These are phyloP conservation scores for Aricia artaxerxes DNA, from an alignment of 2,888 invertebrate species.

Conservation along the genomic window DNA sequence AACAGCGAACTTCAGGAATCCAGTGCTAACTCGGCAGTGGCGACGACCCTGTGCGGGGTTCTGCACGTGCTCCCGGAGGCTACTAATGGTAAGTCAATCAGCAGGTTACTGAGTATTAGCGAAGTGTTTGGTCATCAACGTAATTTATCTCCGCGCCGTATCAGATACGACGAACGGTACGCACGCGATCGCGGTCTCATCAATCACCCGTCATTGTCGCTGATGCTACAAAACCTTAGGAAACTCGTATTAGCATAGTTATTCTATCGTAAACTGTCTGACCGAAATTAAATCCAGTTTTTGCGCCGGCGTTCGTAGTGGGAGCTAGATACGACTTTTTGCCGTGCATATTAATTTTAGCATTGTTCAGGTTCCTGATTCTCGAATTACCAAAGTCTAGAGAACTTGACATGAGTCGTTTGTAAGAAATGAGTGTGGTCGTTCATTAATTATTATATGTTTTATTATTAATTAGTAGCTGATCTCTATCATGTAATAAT, in stretches of 20 bases:
- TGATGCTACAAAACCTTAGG: conserved; percentile 54
- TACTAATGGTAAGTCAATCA: conserved; percentile 61
- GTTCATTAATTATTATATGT: background rate
- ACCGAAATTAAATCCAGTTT: conserved; percentile 19
- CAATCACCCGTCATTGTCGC: conserved; percentile 74
- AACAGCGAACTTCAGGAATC: conserved; percentile 55
- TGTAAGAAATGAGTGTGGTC: background rate
- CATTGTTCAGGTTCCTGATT: background rate
- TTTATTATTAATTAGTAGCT: background rate
- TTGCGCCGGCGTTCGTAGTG: conserved; percentile 10
- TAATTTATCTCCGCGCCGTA: conserved; percentile 62
- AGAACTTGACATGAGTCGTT: background rate
- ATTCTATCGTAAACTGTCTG: conserved; percentile 5
- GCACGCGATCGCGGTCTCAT: conserved; percentile 70
- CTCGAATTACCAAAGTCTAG: background rate
- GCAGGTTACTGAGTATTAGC: background rate
- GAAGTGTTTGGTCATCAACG: conserved; percentile 39
- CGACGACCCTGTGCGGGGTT: conserved; percentile 66
- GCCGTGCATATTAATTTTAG: conserved; percentile 4
- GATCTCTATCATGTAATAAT: conserved; percentile 4
- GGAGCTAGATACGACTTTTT: conserved; percentile 11
- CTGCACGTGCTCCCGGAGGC: conserved; percentile 62
- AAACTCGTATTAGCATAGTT: conserved; percentile 13
- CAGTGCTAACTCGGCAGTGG: conserved; percentile 47
- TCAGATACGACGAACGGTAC: conserved; percentile 76